A percentile compares a stretch with the other conserved stretches of the same genome.
phyloP scores from a whole-genome alignment of 1,140 invertebrate species.

The Achatina immaculata region DNA sequence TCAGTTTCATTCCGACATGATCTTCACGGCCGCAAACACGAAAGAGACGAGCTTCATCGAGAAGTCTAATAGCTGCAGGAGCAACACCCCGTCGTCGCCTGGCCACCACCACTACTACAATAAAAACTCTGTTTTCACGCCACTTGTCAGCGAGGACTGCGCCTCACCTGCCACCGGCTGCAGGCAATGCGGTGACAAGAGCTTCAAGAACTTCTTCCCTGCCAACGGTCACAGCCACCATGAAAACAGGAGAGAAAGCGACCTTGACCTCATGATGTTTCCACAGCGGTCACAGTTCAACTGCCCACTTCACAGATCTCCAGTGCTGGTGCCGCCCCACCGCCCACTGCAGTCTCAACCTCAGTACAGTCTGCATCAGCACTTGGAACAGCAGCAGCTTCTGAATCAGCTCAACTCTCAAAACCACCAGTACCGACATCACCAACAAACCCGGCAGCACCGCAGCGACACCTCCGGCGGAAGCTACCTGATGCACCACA shows the following conservation, averaged over 20 bases:
- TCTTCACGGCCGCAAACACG: background rate
- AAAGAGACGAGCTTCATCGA: slow-evolving; percentile 10
- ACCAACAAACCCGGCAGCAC: background rate
- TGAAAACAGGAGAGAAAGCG: background rate
- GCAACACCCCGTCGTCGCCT: background rate
- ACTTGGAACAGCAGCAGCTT: background rate
- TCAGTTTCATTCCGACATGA: slow-evolving; percentile 15
- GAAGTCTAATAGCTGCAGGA: background rate
- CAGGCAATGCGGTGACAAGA: background rate
- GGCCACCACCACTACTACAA: slow-evolving; percentile 28
- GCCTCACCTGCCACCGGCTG: no score
- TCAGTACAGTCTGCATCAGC: slow-evolving; percentile 12
- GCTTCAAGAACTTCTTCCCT: background rate
- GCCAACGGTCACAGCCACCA: background rate
- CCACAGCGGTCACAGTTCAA: background rate
- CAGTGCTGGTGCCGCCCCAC: background rate
- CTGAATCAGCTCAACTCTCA: background rate
- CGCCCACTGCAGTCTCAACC: background rate
- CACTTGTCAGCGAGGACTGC: background rate
- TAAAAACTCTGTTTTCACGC: background rate
- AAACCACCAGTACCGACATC: background rate
- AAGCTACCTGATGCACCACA: background rate
- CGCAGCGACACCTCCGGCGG: background rate
- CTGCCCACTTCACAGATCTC: background rate
- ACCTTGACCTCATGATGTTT: slow-evolving; percentile 3